Conservation (phyloP, 2,113 vertebrate genomes). For the Thamnophis sirtalis region DNA sequence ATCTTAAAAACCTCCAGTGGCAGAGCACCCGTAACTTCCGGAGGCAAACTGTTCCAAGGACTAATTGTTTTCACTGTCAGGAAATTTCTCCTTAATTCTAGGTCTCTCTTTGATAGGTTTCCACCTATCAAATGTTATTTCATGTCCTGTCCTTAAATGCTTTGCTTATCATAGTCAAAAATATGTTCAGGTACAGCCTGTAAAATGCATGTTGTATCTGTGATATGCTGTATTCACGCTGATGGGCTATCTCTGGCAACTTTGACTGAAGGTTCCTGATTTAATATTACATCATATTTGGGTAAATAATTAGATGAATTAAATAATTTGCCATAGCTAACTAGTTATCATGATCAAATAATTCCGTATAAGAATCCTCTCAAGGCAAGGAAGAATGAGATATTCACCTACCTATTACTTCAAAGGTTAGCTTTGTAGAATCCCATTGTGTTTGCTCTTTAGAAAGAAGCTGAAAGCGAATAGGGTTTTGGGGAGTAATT, state of each 20-base stretch:
- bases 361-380: not conserved
- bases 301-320: not conserved
- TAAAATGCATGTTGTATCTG: not conserved
- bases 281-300: not conserved
- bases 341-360: not conserved
- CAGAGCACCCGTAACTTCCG: not conserved
- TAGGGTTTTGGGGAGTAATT: conserved; percentile 73
- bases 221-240: not conserved
- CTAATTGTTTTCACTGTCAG: not conserved
- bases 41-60: not conserved
- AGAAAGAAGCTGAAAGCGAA: conserved; percentile 81
- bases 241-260: not conserved
- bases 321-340: not conserved
- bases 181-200: not conserved
- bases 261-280: not conserved
- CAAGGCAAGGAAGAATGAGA: not conserved
- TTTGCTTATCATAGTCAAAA: not conserved
- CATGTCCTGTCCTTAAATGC: not conserved
- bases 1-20: not conserved
- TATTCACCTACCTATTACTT: conserved; percentile 75
- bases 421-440: conserved; percentile 81
- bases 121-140: not conserved
- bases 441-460: conserved; percentile 79
- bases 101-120: not conserved
- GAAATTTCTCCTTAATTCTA: not conserved